Evolutionary conservation across 2,113 vertebrate species (phyloP).

Genomic region (Bolborhynchus lineola): DNA sequence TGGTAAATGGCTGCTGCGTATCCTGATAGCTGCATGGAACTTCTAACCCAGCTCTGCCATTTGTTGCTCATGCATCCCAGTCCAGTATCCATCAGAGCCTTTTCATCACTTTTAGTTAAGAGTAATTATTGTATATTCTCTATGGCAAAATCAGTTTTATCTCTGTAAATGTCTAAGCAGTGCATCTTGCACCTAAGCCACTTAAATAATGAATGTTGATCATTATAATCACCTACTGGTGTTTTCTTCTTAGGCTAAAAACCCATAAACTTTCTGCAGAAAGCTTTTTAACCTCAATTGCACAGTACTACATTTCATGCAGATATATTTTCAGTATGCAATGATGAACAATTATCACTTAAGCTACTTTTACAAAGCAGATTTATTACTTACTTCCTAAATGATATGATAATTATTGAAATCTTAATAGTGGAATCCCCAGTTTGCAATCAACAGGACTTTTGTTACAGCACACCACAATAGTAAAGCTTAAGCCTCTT

Average conservation of each 20-base stretch:
- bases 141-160: not conserved
- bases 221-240: not conserved
- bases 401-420: not conserved
- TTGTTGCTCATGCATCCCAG: not conserved
- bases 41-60: not conserved
- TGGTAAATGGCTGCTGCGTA: not conserved
- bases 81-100: not conserved
- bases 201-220: not conserved
- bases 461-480: not conserved
- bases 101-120: not conserved
- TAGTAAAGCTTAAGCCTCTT: not conserved
- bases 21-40: not conserved
- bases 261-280: not conserved
- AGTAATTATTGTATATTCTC: not conserved
- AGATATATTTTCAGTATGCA: not conserved
- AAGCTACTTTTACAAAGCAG: slow-evolving; percentile 23
- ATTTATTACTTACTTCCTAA: not conserved
- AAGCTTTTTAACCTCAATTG: not conserved
- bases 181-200: not conserved
- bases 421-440: not conserved
- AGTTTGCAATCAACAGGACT: slow-evolving; percentile 31
- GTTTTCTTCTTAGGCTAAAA: not conserved
- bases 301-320: not conserved
- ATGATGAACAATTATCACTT: slow-evolving; percentile 44
- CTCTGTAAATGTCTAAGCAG: not conserved